These are phyloP conservation scores for Macaria notata DNA, from an alignment of 2,888 invertebrate species.

Conservation along the genomic window DNA sequence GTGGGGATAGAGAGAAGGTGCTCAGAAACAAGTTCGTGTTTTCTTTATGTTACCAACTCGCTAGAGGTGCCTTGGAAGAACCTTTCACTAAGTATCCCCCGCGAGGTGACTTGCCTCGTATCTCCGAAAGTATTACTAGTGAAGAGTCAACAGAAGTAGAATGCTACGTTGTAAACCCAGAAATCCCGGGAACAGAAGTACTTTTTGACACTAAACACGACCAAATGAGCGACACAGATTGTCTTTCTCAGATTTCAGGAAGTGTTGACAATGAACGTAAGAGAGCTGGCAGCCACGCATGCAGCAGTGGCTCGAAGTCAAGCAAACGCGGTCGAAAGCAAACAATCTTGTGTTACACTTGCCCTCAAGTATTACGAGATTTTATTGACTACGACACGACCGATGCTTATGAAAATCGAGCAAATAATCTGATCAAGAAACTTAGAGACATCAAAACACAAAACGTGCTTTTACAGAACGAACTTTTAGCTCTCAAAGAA, in stretches of 20 bases:
- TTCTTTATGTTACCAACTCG: conserved; percentile 64
- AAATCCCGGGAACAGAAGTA: conserved; percentile 46
- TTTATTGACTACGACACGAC: conserved; percentile 23
- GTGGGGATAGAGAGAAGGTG: conserved; percentile 54
- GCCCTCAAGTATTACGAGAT: conserved; percentile 37
- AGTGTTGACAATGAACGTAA: conserved; percentile 32
- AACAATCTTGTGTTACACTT: conserved; percentile 40
- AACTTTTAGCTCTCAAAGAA: conserved; percentile 52
- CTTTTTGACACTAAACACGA: conserved; percentile 43
- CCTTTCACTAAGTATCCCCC: conserved; percentile 61
- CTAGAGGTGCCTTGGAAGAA: conserved; percentile 57
- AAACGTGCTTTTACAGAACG: conserved; percentile 57
- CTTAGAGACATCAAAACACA: conserved; percentile 68
- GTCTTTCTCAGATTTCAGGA: conserved; percentile 39
- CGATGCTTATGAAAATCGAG: conserved; percentile 53
- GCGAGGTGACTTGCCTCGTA: conserved; percentile 38
- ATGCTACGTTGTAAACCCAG: conserved; percentile 49
- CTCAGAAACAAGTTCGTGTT: conserved; percentile 67
- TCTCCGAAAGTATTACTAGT: conserved; percentile 49
- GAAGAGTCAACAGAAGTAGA: conserved; percentile 58
- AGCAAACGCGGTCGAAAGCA: conserved; percentile 27
- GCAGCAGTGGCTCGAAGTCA: conserved; percentile 33
- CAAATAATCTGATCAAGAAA: conserved; percentile 61
- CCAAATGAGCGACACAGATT: conserved; percentile 43
- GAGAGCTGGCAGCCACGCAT: conserved; percentile 31